phyloP scores from a whole-genome alignment of 1,140 invertebrate species.

The Papilio glaucus region DNA sequence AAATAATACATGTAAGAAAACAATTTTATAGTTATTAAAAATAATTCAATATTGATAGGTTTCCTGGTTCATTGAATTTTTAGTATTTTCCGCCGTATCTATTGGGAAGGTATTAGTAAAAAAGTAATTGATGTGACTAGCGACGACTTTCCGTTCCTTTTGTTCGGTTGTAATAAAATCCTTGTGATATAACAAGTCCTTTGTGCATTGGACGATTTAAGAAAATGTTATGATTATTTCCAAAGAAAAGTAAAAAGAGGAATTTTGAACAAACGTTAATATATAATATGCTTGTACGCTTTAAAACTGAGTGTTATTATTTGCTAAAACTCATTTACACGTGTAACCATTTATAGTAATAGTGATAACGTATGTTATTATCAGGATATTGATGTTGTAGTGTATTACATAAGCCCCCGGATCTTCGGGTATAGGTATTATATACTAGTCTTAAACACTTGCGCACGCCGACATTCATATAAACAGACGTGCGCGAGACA shows the following conservation, averaged over 20 bases:
- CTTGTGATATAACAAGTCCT: slow-evolving; percentile 4
- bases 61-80: slow-evolving; percentile 20
- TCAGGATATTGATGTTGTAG: slow-evolving; percentile 72
- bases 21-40: neutral
- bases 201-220: neutral
- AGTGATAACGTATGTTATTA: slow-evolving; percentile 59
- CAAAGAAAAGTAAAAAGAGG: slow-evolving; percentile 63
- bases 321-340: slow-evolving; percentile 59
- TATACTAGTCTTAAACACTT: slow-evolving; percentile 64
- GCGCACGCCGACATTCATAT: slow-evolving; percentile 45
- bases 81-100: neutral
- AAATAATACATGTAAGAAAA: neutral
- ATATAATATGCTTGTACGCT: slow-evolving; percentile 60
- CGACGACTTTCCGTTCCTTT: neutral
- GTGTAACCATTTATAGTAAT: slow-evolving; percentile 66
- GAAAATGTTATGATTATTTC: slow-evolving; percentile 55
- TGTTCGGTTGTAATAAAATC: slow-evolving; percentile 20
- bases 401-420: slow-evolving; percentile 57
- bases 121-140: neutral
- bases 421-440: slow-evolving; percentile 64
- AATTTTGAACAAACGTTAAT: slow-evolving; percentile 77
- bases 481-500: slow-evolving; percentile 43
- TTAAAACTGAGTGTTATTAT: slow-evolving; percentile 55
- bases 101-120: neutral
- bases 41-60: neutral